Evolutionary conservation across 1,140 invertebrate species (phyloP), one percentile per base, ranked within the genome.

Genomic region (Bombus pascuorum): DNA sequence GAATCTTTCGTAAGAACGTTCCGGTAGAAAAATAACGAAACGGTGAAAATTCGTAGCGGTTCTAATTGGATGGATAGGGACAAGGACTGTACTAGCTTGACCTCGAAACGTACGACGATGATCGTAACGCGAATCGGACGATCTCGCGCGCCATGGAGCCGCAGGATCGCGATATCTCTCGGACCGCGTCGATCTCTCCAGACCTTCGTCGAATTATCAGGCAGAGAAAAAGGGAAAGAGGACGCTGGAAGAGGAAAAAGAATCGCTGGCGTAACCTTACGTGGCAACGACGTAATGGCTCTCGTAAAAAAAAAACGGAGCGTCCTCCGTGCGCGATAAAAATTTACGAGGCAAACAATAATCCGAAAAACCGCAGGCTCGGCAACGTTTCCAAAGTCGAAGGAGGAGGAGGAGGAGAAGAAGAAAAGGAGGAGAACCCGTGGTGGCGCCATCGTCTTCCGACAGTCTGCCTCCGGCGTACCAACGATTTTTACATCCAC

Each of bases 271-370:
- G 87, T 88, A 72, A 77, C 79, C 89, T 90, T 89, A 90, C 89
- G 87, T 72, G 78, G 89, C 79, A 85, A 87, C 88, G 85, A 76
- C 85, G 85, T 90, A 90, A 90, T 85, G 89, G 78, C 87, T 44
- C 74, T 89, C 87, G 88, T 90, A 89, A 90, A 90, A 89, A 87
- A 89, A 90, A 90, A 87, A 80, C 78, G 76, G 84, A 76, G 53
- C 74, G 78, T 73, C 85, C 85, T 87, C 85, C 89, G 89, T 82
- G 87, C 87, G 79, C 88, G 62, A 89, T 88, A 89, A 89, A 88
- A 86, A 89, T 88, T 89, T 86, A 89, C 86, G 86, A 88, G 86
- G n/a, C 86, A 86, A 88, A 88, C 80, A 76, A 89, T 89, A 86
- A 86, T 57, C 47, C 77, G 70, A 68, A 39, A 32, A 87, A 62